These are phyloP conservation scores for Rhinella marina DNA, from an alignment of 2,797 vertebrate genomes.

Conservation along the genomic window DNA sequence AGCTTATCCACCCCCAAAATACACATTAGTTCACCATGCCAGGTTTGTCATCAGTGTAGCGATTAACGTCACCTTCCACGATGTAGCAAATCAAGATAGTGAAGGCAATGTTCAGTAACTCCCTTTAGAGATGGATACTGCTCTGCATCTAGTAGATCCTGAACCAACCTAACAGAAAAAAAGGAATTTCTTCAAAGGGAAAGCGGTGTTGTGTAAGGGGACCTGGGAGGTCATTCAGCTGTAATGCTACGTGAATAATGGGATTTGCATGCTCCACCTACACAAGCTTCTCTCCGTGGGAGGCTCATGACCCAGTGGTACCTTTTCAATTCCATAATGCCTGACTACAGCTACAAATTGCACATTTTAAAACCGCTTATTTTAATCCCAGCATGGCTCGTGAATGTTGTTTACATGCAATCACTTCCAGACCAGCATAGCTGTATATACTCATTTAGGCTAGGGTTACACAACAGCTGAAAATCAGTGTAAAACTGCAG, in stretches of 20 bases:
- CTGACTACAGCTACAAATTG: conserved; percentile 22
- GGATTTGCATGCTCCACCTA: conserved; percentile 8
- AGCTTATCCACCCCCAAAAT: too few species aligned
- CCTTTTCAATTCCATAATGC: conserved; percentile 25
- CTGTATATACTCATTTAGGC: too few species aligned
- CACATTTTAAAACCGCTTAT: conserved; percentile 28
- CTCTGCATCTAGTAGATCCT: not conserved
- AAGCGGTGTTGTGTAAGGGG: not conserved
- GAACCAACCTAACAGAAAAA: not conserved
- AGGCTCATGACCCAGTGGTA: conserved; percentile 26
- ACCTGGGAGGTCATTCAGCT: not conserved
- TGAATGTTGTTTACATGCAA: not conserved
- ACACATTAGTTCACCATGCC: too few species aligned
- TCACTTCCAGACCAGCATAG: not conserved
- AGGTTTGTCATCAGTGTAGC: too few species aligned
- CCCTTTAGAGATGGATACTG: not conserved
- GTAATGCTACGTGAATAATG: conserved; percentile 32
- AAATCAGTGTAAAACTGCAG: not conserved
- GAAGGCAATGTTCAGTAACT: not conserved
- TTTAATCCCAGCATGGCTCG: conserved; percentile 20
- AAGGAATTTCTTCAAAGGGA: not conserved
- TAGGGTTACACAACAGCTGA: too few species aligned
- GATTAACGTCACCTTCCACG: too few species aligned
- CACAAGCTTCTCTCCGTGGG: conserved; percentile 17
- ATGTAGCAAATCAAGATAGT: not conserved